Base-by-base conservation (phyloP, 2,113 vertebrate species). In the Aspidoscelis tigris region DNA sequence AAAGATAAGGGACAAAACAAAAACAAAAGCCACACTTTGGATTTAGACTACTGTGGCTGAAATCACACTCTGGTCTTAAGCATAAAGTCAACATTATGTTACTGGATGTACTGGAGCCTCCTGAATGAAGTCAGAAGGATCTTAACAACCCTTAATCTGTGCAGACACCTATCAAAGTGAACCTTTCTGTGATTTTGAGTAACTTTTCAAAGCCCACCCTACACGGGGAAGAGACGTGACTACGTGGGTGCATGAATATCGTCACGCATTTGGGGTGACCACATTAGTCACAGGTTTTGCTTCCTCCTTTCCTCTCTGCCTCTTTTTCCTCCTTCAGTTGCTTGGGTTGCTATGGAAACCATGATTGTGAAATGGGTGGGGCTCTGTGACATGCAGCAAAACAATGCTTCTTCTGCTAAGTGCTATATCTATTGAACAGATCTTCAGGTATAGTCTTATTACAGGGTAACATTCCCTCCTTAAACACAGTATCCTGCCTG, bases 291-390 rank as follows among this genome's bases (percentile, higher is more conserved):
- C 73, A 58, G 86, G 1, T n/a, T 77, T 91, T 89, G 72, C 92
- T 91, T 93, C 83, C 78, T 88, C 81, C 86, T 89, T 89, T 80
- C 39, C 53, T 72, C 85, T 76, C 3, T 47, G 47, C 22, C 20
- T 43, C 43, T 64, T 53, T 83, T 77, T 2, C 66, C 33, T 83
- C 22, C 69, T 80, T 85, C 81, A 87, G 75, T 53, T 88, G 76
- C 79, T 83, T 90, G 90, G 90, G 92, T 92, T 92, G 79, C 92
- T 92, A 94, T 92, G 89, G 93, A 90, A 93, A 95, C 92, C 43
- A 22, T 66, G n/a, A 73, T 86, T 81, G 71, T 85, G 80, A 71
- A 87, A 92, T 5, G 86, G 89, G 89, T 79, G 88, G 26, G 78
- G 78, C 80, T 87, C 82, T 82, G 76, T 86, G 90, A 91, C 82